phyloP scores from a whole-genome alignment of 2,113 vertebrate genomes.

The Ardeotis arabs region DNA sequence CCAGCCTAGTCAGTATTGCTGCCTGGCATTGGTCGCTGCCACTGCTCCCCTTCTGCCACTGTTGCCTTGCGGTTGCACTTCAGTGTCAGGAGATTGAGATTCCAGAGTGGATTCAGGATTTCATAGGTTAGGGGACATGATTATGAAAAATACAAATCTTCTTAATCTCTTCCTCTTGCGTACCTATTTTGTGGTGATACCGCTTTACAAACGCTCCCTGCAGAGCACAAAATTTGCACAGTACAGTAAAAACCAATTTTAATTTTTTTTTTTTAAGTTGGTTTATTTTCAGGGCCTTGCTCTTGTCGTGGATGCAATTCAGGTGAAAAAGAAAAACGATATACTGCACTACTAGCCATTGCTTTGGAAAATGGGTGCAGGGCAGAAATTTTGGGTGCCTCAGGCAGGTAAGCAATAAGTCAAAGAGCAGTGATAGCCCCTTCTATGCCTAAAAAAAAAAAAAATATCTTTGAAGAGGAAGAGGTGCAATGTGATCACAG shows the following conservation, averaged over 20 bases:
- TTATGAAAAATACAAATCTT: neutral
- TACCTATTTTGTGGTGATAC: neutral
- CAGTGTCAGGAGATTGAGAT: neutral
- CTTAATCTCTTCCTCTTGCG: neutral
- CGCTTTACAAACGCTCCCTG: neutral
- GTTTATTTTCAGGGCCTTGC: neutral
- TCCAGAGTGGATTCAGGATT: accelerated
- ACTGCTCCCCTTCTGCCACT: neutral
- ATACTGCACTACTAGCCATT: neutral
- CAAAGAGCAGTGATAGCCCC: neutral
- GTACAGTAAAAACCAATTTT: neutral
- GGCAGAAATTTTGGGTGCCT: neutral
- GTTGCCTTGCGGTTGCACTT: neutral
- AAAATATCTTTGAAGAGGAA: neutral
- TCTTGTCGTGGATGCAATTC: neutral
- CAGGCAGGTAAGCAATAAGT: neutral
- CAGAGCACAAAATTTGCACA: neutral
- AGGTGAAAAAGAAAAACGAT: neutral
- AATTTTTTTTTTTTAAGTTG: neutral
- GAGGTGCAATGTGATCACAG: slow-evolving; percentile 29
- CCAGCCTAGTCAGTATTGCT: neutral
- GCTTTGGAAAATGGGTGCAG: neutral
- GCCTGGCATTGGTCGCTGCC: neutral
- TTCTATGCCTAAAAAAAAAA: neutral
- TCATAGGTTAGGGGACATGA: neutral